These are phyloP conservation scores for Megalonaias nervosa DNA, from an alignment of 1,140 invertebrate species.

Conservation along the genomic window DNA sequence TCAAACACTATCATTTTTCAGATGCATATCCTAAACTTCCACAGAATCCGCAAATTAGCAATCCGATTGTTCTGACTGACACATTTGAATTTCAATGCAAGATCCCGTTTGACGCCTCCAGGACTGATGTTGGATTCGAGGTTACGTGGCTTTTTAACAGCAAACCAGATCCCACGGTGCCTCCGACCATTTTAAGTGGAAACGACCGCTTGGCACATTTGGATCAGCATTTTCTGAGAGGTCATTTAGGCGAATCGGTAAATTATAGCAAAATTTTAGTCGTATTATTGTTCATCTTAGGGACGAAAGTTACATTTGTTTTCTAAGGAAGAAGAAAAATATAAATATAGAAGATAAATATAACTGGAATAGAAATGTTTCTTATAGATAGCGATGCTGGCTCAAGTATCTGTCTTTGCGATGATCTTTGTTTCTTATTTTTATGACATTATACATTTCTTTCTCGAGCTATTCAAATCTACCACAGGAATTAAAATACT, in stretches of 20 bases:
- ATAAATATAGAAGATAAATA: no score
- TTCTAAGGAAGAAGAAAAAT: no score
- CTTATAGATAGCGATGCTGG: no score
- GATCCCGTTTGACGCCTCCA: conserved; percentile 4
- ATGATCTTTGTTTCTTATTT: no score
- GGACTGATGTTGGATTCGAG: conserved; percentile 21
- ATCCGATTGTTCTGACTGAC: conserved; percentile 13
- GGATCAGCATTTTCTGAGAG: conserved; percentile 14
- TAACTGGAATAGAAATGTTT: no score
- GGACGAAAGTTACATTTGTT: no score
- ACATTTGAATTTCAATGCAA: conserved; percentile 27
- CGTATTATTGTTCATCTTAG: no score
- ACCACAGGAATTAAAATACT: no score
- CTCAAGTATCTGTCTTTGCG: no score
- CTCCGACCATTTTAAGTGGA: conserved; percentile 2
- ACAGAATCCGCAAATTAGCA: background rate
- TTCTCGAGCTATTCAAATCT: no score
- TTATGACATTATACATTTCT: no score
- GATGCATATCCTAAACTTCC: conserved; percentile 13
- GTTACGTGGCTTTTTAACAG: conserved; percentile 21
- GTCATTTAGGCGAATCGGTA: conserved; percentile 20
- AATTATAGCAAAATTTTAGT: background rate
- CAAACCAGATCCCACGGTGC: conserved; percentile 8
- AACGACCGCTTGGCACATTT: background rate
- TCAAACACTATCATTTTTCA: background rate